phyloP scores from a whole-genome alignment of 2,888 invertebrate genomes.

The Acanthosepion esculentum region DNA sequence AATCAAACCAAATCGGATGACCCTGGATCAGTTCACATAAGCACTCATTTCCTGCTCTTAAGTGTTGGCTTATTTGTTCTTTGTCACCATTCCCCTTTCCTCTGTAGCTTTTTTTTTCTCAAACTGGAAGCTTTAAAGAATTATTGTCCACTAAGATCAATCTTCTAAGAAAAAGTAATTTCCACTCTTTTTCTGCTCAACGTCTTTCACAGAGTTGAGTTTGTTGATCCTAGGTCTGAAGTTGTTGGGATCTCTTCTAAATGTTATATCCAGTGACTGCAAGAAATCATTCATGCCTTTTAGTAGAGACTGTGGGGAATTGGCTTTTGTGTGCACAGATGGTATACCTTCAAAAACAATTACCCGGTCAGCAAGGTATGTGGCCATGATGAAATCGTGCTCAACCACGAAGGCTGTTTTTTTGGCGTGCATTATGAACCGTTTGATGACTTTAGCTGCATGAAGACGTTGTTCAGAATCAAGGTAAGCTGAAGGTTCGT shows the following conservation, averaged over 20 bases:
- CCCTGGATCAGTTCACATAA: neutral
- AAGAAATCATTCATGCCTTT: conserved; percentile 99
- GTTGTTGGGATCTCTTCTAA: conserved; percentile 98
- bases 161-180: conserved; percentile 99
- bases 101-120: neutral
- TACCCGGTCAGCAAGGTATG: conserved; percentile 97
- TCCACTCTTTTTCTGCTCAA: conserved; percentile 96
- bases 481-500: conserved; percentile 98
- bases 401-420: conserved; percentile 99
- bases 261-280: conserved; percentile 95
- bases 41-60: neutral
- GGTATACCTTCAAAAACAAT: conserved; percentile 98
- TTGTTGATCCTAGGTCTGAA: conserved; percentile 99
- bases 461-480: conserved; percentile 99
- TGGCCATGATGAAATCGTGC: conserved; percentile 99
- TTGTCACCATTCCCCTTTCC: neutral
- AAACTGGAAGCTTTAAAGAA: neutral
- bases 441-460: conserved; percentile 98
- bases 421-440: conserved; percentile 99
- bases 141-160: conserved; percentile 74
- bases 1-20: neutral
- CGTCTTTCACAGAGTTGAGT: conserved; percentile 95
- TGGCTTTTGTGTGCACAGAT: conserved; percentile 90
- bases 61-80: neutral
- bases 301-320: conserved; percentile 89